These are phyloP conservation scores for Ellobium chinense DNA, from an alignment of 2,888 invertebrate species.

Conservation along the genomic window DNA sequence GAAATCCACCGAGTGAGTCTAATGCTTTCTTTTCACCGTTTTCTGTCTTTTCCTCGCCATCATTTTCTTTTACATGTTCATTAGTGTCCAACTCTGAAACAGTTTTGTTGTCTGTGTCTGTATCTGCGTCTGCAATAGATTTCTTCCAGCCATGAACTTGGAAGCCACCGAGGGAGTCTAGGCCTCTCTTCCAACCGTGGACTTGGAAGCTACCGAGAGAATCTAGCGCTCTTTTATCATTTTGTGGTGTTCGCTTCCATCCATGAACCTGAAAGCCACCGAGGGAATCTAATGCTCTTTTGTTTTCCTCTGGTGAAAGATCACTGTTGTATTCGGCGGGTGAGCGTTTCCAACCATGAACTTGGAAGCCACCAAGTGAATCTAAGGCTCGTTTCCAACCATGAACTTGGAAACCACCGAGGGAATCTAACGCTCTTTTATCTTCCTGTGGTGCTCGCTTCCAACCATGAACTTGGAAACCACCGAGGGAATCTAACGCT, in stretches of 20 bases:
- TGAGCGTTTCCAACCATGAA: conserved; percentile 39
- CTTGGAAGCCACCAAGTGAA: conserved; percentile 39
- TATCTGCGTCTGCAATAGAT: background rate
- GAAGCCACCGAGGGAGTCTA: conserved; percentile 36
- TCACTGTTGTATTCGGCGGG: conserved; percentile 24
- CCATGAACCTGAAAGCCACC: conserved; percentile 42
- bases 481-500: conserved; percentile 40
- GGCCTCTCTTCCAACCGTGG: conserved; percentile 29
- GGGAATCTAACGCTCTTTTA: conserved; percentile 35
- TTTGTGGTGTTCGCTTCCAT: conserved; percentile 22
- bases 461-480: conserved; percentile 43
- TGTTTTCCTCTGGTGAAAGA: conserved; percentile 20
- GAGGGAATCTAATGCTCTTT: conserved; percentile 33
- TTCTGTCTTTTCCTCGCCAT: background rate
- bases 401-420: conserved; percentile 39
- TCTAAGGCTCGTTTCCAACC: conserved; percentile 29
- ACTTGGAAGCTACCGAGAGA: conserved; percentile 26
- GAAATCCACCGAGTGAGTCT: conserved; percentile 32
- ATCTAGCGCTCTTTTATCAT: conserved; percentile 24
- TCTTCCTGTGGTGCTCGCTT: conserved; percentile 14
- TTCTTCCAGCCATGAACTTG: conserved; percentile 44
- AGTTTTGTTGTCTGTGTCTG: background rate
- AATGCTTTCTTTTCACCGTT: conserved; percentile 23
- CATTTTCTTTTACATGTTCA: conserved; percentile 15
- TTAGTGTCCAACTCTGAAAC: conserved; percentile 12